Evolutionary conservation across 2,888 invertebrate species (phyloP), one percentile per base, ranked within the genome.

Genomic region (Dynastes tityus): DNA sequence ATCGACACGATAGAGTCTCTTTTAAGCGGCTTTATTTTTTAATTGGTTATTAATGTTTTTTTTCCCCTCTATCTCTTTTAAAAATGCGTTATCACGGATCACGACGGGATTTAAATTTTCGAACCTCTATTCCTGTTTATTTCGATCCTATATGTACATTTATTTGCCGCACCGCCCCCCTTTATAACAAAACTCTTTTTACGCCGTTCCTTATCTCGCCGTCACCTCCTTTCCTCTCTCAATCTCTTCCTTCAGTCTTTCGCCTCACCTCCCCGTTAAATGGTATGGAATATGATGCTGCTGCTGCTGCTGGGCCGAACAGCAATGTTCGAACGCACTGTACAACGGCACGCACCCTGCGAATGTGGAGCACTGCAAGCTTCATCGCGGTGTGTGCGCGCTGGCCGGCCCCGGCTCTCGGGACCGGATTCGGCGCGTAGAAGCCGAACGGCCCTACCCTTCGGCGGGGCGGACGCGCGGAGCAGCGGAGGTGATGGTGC

Each of bases 361-460:
- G 84, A 85, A 84, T 86, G 86, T 85, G 85, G 82, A 85, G 85
- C 85, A 85, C 85, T 85, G 85, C 83, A 86, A 87, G 85, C 87
- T 85, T 85, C 86, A 85, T 86, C 85, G 85, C 85, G 85, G 83
- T 85, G 85, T 86, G 86, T 85, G 84, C 85, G 85, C 85, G 86
- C 85, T 84, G 83, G 82, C 81, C 83, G 37, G 67, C 76, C 74
- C 78, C 78, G 63, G 78, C 76, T 76, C 65, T 51, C 76, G 76
- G 76, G 68, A 75, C 71, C 58, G 68, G 78, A 79, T 80, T 75
- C 67, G 80, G 80, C 80, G 80, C 79, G 80, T 79, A 77, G 80
- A 78, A 79, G 75, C 76, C 76, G 65, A 65, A 27, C 78, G 78
- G 78, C 78, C 78, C 78, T 78, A 78, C 78, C 78, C 78, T 78